These are phyloP conservation scores for Cassiopea andromeda DNA, from an alignment of 30 jellyfish, hydroid and myxozoan genomes.

Conservation along the genomic window DNA sequence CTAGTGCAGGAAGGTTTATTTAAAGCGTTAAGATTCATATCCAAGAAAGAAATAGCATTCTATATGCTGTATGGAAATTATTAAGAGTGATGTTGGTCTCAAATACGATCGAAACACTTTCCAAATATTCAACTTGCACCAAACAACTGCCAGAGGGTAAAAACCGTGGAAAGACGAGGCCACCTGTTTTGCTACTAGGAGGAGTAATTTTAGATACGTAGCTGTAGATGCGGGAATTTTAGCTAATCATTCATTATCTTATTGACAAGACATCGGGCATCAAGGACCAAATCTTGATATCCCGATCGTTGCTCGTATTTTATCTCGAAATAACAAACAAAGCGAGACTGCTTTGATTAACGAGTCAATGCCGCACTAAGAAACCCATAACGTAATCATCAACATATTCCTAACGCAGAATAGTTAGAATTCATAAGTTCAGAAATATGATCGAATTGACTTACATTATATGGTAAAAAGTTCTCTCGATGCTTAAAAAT, in stretches of 20 bases:
- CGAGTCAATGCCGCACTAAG: background rate
- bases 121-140: too few species aligned
- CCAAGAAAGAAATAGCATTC: too few species aligned
- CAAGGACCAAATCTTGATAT: background rate
- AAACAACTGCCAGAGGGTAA: too few species aligned
- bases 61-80: too few species aligned
- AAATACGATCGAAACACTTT: too few species aligned
- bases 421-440: too few species aligned
- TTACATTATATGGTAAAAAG: too few species aligned
- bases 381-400: background rate
- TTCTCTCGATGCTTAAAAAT: too few species aligned
- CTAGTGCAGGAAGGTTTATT: too few species aligned
- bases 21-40: too few species aligned
- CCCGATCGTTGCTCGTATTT: slow-evolving; percentile 1
- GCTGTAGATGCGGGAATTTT: background rate
- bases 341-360: background rate
- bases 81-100: too few species aligned
- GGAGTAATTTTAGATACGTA: background rate
- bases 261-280: slow-evolving; percentile 12
- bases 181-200: background rate
- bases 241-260: background rate
- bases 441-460: too few species aligned
- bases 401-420: background rate
- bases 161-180: background rate
- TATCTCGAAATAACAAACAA: slow-evolving; percentile 7